phyloP scores from a whole-genome alignment of 2,113 vertebrate species.

The Ellobius talpinus region DNA sequence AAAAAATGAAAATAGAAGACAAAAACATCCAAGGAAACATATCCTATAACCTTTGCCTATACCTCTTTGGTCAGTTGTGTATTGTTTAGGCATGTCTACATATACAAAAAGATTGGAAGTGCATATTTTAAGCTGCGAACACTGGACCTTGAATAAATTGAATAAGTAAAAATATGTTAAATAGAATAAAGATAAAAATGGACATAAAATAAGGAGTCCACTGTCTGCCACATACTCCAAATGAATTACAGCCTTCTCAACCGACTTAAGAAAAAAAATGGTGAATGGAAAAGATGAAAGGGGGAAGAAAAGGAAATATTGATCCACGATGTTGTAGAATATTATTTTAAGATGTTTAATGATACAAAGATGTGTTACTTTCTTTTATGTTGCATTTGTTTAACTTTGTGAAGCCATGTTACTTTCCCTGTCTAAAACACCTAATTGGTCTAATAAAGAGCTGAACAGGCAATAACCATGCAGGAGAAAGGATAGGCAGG shows the following conservation, averaged over 20 bases:
- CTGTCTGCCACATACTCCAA: not conserved
- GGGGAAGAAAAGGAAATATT: not conserved
- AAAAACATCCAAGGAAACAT: not conserved
- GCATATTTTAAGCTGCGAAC: not conserved
- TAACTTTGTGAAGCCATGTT: no score
- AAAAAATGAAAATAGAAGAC: not conserved
- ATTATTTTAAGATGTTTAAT: no score
- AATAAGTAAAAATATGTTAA: not conserved
- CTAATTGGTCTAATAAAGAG: no score
- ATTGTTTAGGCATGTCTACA: not conserved
- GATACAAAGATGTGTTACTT: no score
- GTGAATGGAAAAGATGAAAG: no score
- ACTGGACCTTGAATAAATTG: constrained; percentile 32
- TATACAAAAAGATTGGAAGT: not conserved
- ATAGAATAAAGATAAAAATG: not conserved
- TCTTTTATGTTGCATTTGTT: no score
- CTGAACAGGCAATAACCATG: no score
- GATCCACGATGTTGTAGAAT: not conserved
- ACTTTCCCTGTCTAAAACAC: no score
- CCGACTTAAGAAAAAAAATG: not conserved
- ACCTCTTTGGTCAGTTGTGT: not conserved
- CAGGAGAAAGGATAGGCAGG: no score
- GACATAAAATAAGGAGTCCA: constrained; percentile 18
- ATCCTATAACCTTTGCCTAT: not conserved
- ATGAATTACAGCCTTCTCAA: not conserved